Conservation (phyloP, 1,140 invertebrate species). For the Drosophila setifemur region DNA sequence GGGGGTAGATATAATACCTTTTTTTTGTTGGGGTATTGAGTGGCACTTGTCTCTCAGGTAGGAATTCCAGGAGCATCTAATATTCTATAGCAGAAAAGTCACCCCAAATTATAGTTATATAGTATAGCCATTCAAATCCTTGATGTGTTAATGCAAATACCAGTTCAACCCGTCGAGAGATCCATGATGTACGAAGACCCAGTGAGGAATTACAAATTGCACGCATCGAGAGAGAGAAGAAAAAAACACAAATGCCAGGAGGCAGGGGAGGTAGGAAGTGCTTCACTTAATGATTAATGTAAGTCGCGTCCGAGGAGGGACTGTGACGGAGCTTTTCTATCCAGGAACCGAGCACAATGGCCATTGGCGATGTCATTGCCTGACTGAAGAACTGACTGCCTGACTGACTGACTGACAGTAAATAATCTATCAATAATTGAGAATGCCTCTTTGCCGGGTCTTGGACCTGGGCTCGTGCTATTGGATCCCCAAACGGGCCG, state of each 20-base stretch:
- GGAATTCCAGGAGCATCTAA: no score
- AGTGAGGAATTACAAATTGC: conserved; percentile 74
- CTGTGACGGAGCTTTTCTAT: conserved; percentile 59
- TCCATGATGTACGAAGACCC: conserved; percentile 52
- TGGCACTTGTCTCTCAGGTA: not conserved
- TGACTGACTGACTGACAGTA: conserved; percentile 55
- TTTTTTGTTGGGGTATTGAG: not conserved
- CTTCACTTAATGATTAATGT: conserved; percentile 73
- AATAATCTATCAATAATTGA: conserved; percentile 81
- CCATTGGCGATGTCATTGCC: conserved; percentile 56
- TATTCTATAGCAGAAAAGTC: no score
- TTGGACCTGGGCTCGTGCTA: conserved; percentile 31
- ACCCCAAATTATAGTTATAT: no score
- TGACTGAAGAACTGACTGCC: conserved; percentile 28
- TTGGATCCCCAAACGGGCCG: conserved; percentile 9
- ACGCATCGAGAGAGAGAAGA: conserved; percentile 22
- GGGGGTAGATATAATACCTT: not conserved
- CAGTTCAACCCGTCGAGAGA: conserved; percentile 23
- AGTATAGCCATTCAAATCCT: not conserved
- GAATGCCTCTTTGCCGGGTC: conserved; percentile 38
- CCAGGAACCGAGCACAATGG: conserved; percentile 68
- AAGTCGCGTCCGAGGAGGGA: conserved; percentile 69
- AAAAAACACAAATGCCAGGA: not conserved
- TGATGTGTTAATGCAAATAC: conserved; percentile 46
- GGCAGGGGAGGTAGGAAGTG: conserved; percentile 6